Conservation (phyloP, 2,888 invertebrate genomes). For the Idaea biselata region DNA sequence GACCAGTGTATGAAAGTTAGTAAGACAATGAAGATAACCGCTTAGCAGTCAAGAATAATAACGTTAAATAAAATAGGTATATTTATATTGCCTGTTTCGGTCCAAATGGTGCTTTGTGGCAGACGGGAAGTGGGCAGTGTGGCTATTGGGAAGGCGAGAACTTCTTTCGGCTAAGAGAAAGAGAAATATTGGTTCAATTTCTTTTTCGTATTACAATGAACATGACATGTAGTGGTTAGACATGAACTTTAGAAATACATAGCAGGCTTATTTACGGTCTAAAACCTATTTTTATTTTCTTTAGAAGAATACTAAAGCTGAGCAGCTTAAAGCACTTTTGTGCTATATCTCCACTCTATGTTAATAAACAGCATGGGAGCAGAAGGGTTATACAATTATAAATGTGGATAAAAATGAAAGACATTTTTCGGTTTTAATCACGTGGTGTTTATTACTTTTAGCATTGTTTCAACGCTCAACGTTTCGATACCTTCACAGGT, state of each 20-base stretch:
- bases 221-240: background rate
- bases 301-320: background rate
- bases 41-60: background rate
- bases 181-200: background rate
- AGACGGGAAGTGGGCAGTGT: background rate
- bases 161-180: conserved; percentile 1
- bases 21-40: background rate
- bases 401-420: too few relatives aligned
- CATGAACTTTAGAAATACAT: background rate
- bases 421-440: too few relatives aligned
- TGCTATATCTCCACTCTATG: too few relatives aligned
- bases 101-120: background rate
- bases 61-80: background rate
- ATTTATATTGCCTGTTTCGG: background rate
- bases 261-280: background rate
- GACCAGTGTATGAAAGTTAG: background rate
- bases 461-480: too few relatives aligned
- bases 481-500: too few relatives aligned
- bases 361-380: too few relatives aligned
- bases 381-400: too few relatives aligned
- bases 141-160: conserved; percentile 1
- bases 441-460: too few relatives aligned
- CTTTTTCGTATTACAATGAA: background rate
- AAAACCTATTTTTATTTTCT: background rate
- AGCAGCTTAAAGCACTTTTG: background rate